Conservation (phyloP, 2,797 vertebrate genomes). For the Tadarida brasiliensis region DNA sequence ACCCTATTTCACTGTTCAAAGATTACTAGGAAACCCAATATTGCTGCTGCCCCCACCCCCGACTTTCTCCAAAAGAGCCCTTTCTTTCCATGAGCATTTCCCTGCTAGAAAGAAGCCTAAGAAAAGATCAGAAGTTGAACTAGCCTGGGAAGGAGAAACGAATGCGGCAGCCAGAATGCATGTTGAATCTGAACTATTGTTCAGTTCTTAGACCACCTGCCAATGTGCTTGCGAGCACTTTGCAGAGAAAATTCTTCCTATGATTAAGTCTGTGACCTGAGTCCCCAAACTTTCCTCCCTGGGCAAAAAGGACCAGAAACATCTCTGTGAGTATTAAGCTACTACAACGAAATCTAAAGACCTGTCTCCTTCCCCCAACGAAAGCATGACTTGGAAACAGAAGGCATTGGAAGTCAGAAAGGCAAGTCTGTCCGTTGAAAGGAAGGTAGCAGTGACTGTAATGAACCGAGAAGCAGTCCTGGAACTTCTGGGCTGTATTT, state of each 20-base stretch:
- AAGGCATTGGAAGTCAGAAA: neutral
- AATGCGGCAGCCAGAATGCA: neutral
- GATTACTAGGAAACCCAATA: neutral
- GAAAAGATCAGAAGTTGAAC: conserved; percentile 21
- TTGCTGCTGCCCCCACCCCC: neutral
- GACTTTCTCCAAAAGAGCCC: neutral
- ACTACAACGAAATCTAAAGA: conserved; percentile 52
- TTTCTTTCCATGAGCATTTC: neutral
- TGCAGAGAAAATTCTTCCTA: conserved; percentile 30
- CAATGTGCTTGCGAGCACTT: neutral
- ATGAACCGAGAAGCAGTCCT: conserved; percentile 78
- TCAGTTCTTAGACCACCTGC: conserved; percentile 6
- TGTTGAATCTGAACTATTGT: neutral
- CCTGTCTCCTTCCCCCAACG: conserved; percentile 24
- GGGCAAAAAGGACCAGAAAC: conserved; percentile 51
- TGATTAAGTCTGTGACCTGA: conserved; percentile 6
- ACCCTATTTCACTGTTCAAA: neutral
- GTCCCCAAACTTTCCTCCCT: conserved; percentile 76
- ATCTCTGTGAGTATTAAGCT: neutral
- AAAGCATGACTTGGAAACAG: neutral
- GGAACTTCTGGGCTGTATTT: conserved; percentile 75
- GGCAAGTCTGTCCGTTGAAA: neutral
- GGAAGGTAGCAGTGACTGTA: conserved; percentile 75
- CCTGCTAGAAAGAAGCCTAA: neutral
- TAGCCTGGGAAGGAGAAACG: neutral